Percentiles rank a stretch among this genome's conserved stretches.
These are phyloP conservation scores for Melospiza melodia DNA, from an alignment of 2,113 vertebrate species.

Conservation along the genomic window DNA sequence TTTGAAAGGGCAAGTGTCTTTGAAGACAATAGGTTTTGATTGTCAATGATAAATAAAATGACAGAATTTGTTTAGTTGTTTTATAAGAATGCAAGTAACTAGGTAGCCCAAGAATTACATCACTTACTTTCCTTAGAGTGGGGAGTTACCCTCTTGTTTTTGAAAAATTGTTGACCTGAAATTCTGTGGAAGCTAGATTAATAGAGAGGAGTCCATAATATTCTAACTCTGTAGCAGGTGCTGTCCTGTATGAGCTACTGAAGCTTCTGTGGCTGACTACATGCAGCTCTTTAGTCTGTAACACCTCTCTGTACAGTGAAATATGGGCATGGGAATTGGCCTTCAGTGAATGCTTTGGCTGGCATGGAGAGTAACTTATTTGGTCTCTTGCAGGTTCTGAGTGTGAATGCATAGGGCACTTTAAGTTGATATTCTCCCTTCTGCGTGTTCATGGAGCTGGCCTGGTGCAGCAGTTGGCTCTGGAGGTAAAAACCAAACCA, in stretches of 20 bases:
- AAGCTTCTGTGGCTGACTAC: neutral
- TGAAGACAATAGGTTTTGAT: neutral
- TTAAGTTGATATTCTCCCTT: slow-evolving; percentile 97
- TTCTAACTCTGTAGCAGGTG: neutral
- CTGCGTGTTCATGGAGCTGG: slow-evolving; percentile 96
- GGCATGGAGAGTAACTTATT: neutral
- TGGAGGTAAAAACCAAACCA: slow-evolving; percentile 84
- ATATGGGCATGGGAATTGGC: neutral
- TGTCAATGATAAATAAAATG: neutral
- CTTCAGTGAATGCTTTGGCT: neutral
- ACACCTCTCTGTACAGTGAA: neutral
- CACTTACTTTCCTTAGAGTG: neutral
- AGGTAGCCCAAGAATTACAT: neutral
- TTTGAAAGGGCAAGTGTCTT: neutral
- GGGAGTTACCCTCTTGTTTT: neutral
- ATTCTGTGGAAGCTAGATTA: neutral
- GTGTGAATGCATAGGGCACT: slow-evolving; percentile 95
- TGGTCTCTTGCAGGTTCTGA: slow-evolving; percentile 85
- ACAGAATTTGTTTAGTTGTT: neutral
- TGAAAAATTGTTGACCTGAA: neutral
- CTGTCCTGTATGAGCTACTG: neutral
- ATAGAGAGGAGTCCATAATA: neutral
- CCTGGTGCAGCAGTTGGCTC: slow-evolving; percentile 92
- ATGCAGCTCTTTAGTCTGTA: neutral
- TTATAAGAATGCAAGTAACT: neutral